Evolutionary conservation across 2,888 invertebrate species (phyloP), one percentile per base, ranked within the genome.

Genomic region (Tetragnatha montana): DNA sequence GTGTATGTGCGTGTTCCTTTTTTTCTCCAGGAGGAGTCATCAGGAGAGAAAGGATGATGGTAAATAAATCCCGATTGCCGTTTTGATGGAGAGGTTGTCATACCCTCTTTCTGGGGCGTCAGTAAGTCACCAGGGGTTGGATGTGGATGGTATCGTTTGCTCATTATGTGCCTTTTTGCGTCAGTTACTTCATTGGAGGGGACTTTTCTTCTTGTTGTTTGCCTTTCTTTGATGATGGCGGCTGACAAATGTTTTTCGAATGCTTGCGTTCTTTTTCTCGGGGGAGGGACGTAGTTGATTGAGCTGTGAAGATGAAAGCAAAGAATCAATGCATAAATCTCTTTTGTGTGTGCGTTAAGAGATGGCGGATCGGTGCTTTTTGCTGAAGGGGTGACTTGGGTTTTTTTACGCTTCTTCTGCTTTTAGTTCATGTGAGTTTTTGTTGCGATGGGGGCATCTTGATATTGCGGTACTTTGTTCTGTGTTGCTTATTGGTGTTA

Each of bases 81-180:
- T 8, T 35, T 87, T 87, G 87, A 81, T 81, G 81, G 87, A 87
- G 75, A 75, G 81, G 75, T 87, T 87, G 87, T 87, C 87, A 87
- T 69, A 74, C 81, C 75, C 47, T 22, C 71, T 47, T 50, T 22
- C 35, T 50, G 71, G 85, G 80, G 86, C 86, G 80, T 79, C 73
- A 76, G 50, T 71, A 76, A 85, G 78, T 78, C 71, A 78, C 49
- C 21, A 60, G 82, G 82, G 73, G 51, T n/a, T 51, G 50, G 78
- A 51, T 78, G 50, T 10, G 14, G 50, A 73, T 19, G 73, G 21
- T 22, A 73, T 60, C 60, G 17, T 12, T 60, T 17, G 12, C 10
- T 82, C 74, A 82, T 73, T 73, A 60, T 73, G 82, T 60, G 82
- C 35, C 82, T 82, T n/a, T 74, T 73, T 73, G 17, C 60, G 60